Evolutionary conservation across 2,113 vertebrate genomes (phyloP).

Genomic region (Scartelaos histophorus): DNA sequence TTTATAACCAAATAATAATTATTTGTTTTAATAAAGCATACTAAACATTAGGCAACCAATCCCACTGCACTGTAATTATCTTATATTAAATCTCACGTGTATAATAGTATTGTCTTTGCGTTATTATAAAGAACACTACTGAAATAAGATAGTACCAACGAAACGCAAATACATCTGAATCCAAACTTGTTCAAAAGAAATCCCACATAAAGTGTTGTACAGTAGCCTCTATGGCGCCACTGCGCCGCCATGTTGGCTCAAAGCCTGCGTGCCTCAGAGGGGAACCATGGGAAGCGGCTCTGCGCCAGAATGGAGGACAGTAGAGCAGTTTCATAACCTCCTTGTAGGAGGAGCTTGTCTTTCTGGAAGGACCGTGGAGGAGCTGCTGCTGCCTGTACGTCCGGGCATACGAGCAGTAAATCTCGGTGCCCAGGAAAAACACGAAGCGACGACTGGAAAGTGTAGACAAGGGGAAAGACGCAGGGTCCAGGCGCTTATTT

Average conservation of each 20-base stretch:
- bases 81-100: too few relatives aligned
- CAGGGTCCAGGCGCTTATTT: not conserved
- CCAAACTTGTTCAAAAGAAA: slow-evolving; percentile 25
- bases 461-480: slow-evolving; percentile 8
- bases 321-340: slow-evolving; percentile 70
- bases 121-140: not conserved
- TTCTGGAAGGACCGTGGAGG: slow-evolving; percentile 64
- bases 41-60: too few relatives aligned
- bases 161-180: not conserved
- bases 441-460: slow-evolving; percentile 36
- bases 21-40: too few relatives aligned
- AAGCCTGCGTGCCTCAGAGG: not conserved
- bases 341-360: slow-evolving; percentile 71
- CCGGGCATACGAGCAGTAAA: slow-evolving; percentile 29
- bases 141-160: not conserved
- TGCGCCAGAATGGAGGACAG: slow-evolving; percentile 72
- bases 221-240: slow-evolving; percentile 14
- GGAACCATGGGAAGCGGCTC: slow-evolving; percentile 23
- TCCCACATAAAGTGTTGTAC: slow-evolving; percentile 50
- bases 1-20: too few relatives aligned
- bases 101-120: not conserved
- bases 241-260: slow-evolving; percentile 73
- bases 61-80: too few relatives aligned
- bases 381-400: slow-evolving; percentile 35
- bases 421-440: slow-evolving; percentile 22